Evolutionary conservation across 2,113 vertebrate genomes (phyloP).

Genomic region (Hyperopisus bebe): DNA sequence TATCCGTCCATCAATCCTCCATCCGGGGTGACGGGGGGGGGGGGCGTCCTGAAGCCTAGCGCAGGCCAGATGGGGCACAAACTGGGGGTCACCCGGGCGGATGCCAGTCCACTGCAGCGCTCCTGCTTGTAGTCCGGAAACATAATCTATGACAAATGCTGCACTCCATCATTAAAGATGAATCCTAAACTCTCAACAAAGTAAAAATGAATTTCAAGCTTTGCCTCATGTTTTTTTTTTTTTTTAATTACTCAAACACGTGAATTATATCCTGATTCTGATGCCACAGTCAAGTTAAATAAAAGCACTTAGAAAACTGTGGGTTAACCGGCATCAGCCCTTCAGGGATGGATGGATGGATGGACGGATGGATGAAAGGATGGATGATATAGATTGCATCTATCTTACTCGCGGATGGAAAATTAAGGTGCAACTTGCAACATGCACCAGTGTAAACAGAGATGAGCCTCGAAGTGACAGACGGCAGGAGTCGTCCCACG

Average conservation of each 20-base stretch:
- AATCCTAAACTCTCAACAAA: not conserved
- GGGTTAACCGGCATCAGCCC: not conserved
- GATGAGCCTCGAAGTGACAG: not conserved
- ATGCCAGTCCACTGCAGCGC: not conserved
- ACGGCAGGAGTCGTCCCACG: slow-evolving; percentile 20
- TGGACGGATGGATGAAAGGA: not conserved
- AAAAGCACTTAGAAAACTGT: not conserved
- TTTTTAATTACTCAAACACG: not conserved
- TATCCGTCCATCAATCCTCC: not conserved
- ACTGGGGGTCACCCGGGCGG: not conserved
- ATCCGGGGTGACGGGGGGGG: not conserved
- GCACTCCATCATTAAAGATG: not conserved
- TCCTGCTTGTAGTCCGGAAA: not conserved
- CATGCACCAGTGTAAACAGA: not conserved
- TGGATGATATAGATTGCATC: not conserved
- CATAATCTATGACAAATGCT: not conserved
- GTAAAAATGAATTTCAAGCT: not conserved
- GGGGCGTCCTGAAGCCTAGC: not conserved
- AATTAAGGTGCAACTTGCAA: not conserved
- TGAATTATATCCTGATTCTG: not conserved
- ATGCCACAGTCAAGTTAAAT: not conserved
- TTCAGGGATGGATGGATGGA: not conserved
- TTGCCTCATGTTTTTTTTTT: not conserved
- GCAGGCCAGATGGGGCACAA: not conserved
- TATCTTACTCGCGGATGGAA: not conserved